phyloP scores from a whole-genome alignment of 2,797 vertebrate genomes.

The Selene dorsalis region DNA sequence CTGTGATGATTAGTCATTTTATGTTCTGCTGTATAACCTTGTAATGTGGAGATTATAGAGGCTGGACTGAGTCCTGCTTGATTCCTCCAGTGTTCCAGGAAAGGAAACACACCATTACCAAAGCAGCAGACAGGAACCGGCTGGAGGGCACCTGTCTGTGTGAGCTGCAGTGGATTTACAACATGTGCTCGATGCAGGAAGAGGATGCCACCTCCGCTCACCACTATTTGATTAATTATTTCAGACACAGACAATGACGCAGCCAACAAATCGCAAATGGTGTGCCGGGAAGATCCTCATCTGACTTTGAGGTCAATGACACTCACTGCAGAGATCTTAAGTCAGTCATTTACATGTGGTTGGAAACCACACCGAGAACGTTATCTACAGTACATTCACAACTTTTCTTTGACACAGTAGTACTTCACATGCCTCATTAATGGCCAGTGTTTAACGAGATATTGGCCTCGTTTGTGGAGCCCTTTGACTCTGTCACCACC shows the following conservation, averaged over 20 bases:
- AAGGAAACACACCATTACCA: constrained; percentile 80
- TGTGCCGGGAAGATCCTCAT: constrained; percentile 30
- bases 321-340: constrained; percentile 9
- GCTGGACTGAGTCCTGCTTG: constrained; percentile 48
- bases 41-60: constrained; percentile 68
- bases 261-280: constrained; percentile 50
- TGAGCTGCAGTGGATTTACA: constrained; percentile 81
- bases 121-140: constrained; percentile 82
- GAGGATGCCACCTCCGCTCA: constrained; percentile 68
- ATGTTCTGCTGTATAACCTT: constrained; percentile 63
- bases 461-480: constrained; percentile 49
- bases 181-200: constrained; percentile 80
- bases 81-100: constrained; percentile 72
- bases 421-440: constrained; percentile 51
- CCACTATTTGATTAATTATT: constrained; percentile 73
- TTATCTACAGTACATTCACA: not conserved
- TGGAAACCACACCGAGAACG: constrained; percentile 7
- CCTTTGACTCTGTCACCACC: constrained; percentile 69
- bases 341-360: not conserved
- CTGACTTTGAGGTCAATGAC: constrained; percentile 28
- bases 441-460: constrained; percentile 34
- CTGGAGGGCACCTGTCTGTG: constrained; percentile 83
- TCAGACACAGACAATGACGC: constrained; percentile 42
- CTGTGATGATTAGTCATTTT: constrained; percentile 34
- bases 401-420: constrained; percentile 15